Base-by-base conservation (phyloP, 2,888 invertebrate species). In the Gari tellinella region DNA sequence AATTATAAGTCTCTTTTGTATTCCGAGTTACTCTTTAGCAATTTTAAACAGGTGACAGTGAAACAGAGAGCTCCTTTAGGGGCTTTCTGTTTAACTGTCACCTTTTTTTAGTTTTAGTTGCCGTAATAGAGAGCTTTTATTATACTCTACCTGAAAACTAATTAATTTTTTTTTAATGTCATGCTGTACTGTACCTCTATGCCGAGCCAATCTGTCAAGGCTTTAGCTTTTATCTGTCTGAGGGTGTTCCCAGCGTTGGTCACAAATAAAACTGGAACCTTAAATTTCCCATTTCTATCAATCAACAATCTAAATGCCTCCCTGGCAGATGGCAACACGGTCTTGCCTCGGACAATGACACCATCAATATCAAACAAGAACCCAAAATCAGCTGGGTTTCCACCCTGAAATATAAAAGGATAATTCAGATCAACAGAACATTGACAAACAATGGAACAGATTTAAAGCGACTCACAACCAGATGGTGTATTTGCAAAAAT, bases 331-430 rank as follows among this genome's bases (percentile, higher is more conserved):
- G 94, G 94, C 48, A 95, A 87, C 8, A 94, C 92, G 62, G 93
- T 93, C 74, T 93, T 93, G 0, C 95, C 95, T 56, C 94, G 91
- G 2, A 94, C 94, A 83, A 95, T 93, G 0, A 95, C 95, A 1
- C 95, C 95, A 88, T 95, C 95, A 75, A 95, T 95, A 86, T 95
- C 95, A 86, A 95, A 94, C 41, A 95, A 91, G 52, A 95, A 91
- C n/a, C 95, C 95, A 90, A 95, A 95, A 31, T 87, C 72, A 14
- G 82, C 74, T 14, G 53, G 60, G 23, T 61, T 66, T 26, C 65
- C 65, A 49, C 58, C 61, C 78, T 78, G 64, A 51, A 75, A 70
- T n/a, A 26, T 25, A 40, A 46, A 31, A 45, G 10, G 31, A n/a
- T 4, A 31, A 31, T 31, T 31, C 10, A 31, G 5, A 31, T 31